phyloP scores from a whole-genome alignment of 2,113 vertebrate genomes.

The Spilogale gracilis region DNA sequence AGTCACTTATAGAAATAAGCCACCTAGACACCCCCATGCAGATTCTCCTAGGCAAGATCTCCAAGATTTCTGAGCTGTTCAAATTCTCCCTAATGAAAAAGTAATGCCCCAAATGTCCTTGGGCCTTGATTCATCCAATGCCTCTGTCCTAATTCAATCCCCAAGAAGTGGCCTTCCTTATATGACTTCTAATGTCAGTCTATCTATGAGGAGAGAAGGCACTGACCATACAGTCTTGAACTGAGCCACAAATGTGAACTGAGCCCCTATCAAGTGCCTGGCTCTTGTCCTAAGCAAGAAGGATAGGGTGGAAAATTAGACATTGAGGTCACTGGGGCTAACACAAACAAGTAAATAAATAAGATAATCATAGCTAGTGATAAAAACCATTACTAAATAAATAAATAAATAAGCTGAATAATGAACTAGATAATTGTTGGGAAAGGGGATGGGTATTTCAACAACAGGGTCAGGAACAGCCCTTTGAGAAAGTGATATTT shows the following conservation, averaged over 20 bases:
- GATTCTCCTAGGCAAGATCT: not conserved
- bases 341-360: slow-evolving; percentile 24
- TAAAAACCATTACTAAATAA: not conserved
- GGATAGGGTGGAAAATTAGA: not conserved
- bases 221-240: not conserved
- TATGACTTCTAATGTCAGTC: not conserved
- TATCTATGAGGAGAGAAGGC: not conserved
- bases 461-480: not conserved
- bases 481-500: slow-evolving; percentile 39
- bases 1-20: not conserved
- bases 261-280: not conserved
- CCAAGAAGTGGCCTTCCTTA: not conserved
- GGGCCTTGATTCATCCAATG: not conserved
- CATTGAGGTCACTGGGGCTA: not conserved
- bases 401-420: not conserved
- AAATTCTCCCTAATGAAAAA: not conserved
- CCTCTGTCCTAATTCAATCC: slow-evolving; percentile 5
- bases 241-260: not conserved
- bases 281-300: not conserved
- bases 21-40: not conserved
- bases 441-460: not conserved
- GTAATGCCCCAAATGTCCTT: not conserved
- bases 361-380: not conserved
- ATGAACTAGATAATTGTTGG: not conserved
- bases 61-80: not conserved